A percentile compares a stretch with the other conserved stretches of the same genome.
Conservation (phyloP, 2,888 invertebrate species). For the Carcina quercana region DNA sequence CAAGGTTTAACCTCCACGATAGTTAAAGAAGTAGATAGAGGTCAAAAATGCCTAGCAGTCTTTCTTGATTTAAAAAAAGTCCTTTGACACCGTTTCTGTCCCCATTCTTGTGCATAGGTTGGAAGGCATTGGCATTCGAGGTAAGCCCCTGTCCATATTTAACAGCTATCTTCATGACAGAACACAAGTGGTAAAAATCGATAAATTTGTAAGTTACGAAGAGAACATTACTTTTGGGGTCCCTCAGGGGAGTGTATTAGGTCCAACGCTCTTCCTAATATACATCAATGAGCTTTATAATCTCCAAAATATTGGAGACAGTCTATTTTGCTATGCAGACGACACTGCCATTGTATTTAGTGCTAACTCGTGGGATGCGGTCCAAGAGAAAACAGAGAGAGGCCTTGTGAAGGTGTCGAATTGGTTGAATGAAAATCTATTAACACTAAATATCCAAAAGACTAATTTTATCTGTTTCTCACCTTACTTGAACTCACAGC, state of each 20-base stretch:
- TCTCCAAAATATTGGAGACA: slow-evolving; percentile 4
- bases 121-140: slow-evolving; percentile 1
- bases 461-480: slow-evolving; percentile 1
- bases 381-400: slow-evolving; percentile 1
- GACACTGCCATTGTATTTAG: slow-evolving; percentile 10
- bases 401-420: slow-evolving; percentile 4
- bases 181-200: neutral
- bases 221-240: neutral
- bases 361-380: slow-evolving; percentile 7
- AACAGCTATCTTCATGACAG: neutral
- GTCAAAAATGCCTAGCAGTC: too few relatives aligned
- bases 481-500: neutral
- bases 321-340: slow-evolving; percentile 12
- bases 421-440: slow-evolving; percentile 9
- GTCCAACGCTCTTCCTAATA: slow-evolving; percentile 10
- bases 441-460: slow-evolving; percentile 14
- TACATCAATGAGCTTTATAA: slow-evolving; percentile 7
- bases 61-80: too few relatives aligned
- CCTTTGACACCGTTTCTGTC: too few relatives aligned
- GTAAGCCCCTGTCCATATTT: neutral
- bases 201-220: neutral
- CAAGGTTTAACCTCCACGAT: too few relatives aligned
- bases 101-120: slow-evolving; percentile 2
- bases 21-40: too few relatives aligned
- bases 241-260: neutral